These are phyloP conservation scores for Lemur catta DNA, from an alignment of 2,797 vertebrate genomes.

Conservation along the genomic window DNA sequence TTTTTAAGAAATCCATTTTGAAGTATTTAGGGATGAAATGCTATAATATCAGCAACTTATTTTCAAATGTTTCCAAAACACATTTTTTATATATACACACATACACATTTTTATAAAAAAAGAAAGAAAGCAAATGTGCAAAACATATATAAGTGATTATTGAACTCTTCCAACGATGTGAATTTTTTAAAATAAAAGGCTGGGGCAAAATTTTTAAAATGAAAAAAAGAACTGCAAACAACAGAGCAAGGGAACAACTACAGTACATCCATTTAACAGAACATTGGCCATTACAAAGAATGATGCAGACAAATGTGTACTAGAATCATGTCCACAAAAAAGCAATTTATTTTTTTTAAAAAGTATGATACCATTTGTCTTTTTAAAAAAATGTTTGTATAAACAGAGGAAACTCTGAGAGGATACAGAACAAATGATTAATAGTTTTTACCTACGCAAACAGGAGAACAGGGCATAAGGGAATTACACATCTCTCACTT, in stretches of 20 bases:
- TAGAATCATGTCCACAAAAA: not conserved
- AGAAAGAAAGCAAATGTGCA: not conserved
- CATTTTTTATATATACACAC: not conserved
- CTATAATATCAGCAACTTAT: not conserved
- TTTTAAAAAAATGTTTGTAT: not conserved
- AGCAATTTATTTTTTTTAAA: not conserved
- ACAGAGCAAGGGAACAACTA: not conserved
- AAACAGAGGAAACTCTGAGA: not conserved
- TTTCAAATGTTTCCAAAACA: slow-evolving; percentile 13
- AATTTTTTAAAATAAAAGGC: not conserved
- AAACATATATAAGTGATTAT: not conserved
- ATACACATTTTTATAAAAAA: not conserved
- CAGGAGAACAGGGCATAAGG: not conserved
- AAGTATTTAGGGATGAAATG: not conserved
- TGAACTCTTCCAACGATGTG: not conserved
- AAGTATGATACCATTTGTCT: not conserved
- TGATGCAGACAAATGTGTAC: fast-evolving
- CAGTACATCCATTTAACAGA: not conserved
- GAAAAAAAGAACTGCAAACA: not conserved
- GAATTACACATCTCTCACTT: not conserved
- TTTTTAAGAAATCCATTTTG: not conserved
- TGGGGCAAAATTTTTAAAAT: not conserved
- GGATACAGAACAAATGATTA: not conserved
- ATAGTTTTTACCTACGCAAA: not conserved
- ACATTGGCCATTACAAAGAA: not conserved